Base-by-base conservation (phyloP, 2,113 vertebrate species). In the Cyphomyrus discorhynchus region DNA sequence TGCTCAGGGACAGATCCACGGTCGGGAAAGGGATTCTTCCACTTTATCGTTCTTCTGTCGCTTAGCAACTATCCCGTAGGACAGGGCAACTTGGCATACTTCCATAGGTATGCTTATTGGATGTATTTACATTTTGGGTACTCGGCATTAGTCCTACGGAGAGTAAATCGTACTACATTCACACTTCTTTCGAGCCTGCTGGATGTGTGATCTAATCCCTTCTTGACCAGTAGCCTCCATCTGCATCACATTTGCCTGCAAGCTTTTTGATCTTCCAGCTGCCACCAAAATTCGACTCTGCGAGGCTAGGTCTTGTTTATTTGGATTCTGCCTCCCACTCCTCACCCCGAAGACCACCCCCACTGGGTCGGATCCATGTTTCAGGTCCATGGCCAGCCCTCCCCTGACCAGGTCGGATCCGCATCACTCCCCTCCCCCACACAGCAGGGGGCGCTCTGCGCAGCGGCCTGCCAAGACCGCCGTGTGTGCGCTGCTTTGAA, bases 241-340 rank as follows among this genome's bases (percentile, higher is more conserved):
- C 49, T 85, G 77, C 42, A 19, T 89, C n/a, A 31, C 42, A 46
- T 85, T 83, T 56, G 39, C 21, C 80, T 49, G 85, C 31, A 21
- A 35, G n/a, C 39, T 35, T 21, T 89, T 89, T 90, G 83, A 87
- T 86, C n/a, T 52, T 9, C 83, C 19, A 21, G 86, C 77, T 45
- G 46, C 45, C n/a, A 90, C 27, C 56, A 50, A 46, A 19, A 90
- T 87, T 87, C 24, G 53, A 84, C 45, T 46, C 50, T 39, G 50
- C 82, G 21, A 46, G 35, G 39, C 74, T 19, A 8, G 10, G 89
- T 82, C 39, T 56, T 17, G 84, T 86, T 86, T 74, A 90, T 87
- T 90, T 89, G 53, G 53, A 13, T 66, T 89, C 66, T 35, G 45
- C 11, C 47, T 10, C 50, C 46, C 88, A 1, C 45, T 80, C 88